Evolutionary conservation across 2,888 invertebrate species (phyloP).

Genomic region (Yponomeuta cagnagella): DNA sequence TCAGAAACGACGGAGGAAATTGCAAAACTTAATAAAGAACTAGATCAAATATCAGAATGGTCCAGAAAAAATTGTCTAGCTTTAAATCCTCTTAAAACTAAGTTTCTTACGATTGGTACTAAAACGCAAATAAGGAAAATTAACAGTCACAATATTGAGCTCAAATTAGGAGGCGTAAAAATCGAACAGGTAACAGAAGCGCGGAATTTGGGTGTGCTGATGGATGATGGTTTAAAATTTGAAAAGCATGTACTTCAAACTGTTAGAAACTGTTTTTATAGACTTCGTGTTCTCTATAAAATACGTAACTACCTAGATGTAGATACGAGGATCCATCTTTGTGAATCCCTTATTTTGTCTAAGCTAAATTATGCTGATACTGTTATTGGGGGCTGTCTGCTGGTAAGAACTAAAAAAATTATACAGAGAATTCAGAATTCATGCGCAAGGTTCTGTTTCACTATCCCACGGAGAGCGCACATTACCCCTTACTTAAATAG

Average conservation of each 20-base stretch:
- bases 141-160: not conserved
- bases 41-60: no score
- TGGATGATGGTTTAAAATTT: constrained; percentile 18
- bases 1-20: no score
- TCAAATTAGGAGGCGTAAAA: not conserved
- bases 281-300: constrained; percentile 18
- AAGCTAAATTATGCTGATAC: constrained; percentile 17
- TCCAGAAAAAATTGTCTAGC: no score
- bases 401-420: not conserved
- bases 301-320: constrained; percentile 15
- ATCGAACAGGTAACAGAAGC: constrained; percentile 18
- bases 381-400: constrained; percentile 17
- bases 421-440: constrained; percentile 20
- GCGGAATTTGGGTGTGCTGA: constrained; percentile 18
- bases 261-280: constrained; percentile 19
- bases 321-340: constrained; percentile 15
- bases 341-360: constrained; percentile 19
- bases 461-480: constrained; percentile 18
- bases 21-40: no score
- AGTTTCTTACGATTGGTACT: not conserved
- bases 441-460: constrained; percentile 20
- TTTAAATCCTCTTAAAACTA: not conserved
- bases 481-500: constrained; percentile 19
- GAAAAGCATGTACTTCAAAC: constrained; percentile 15
- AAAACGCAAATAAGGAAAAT: constrained; percentile 1